Percentiles rank a stretch among this genome's conserved stretches.
Evolutionary conservation across 1,140 invertebrate species (phyloP).

Genomic region (Hylaeus volcanicus): DNA sequence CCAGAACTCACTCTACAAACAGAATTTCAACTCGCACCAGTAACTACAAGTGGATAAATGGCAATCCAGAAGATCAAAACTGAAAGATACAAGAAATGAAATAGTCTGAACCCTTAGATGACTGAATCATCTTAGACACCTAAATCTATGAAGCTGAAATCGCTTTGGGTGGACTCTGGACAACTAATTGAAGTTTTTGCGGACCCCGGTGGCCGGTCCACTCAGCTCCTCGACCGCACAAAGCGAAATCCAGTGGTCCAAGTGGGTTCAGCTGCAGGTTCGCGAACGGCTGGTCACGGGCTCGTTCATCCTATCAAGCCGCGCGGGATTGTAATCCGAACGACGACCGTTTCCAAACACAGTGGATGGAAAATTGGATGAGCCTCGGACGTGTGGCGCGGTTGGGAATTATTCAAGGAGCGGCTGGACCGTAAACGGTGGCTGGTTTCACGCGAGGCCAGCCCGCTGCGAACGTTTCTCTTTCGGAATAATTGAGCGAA

Average conservation of each 20-base stretch:
- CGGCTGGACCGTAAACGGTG: slow-evolving; percentile 14
- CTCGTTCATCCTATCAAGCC: slow-evolving; percentile 27
- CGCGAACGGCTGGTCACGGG: not conserved
- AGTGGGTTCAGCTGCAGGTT: not conserved
- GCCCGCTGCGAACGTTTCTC: not conserved
- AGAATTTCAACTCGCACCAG: too few species aligned
- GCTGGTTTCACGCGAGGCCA: not conserved
- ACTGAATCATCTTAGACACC: too few species aligned
- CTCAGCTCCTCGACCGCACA: not conserved
- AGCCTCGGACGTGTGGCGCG: slow-evolving; percentile 31
- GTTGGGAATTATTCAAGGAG: slow-evolving; percentile 29
- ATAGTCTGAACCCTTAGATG: too few species aligned
- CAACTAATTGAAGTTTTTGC: slow-evolving; percentile 4
- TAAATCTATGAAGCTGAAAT: too few species aligned
- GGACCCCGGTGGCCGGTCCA: too few species aligned
- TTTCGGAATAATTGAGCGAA: slow-evolving; percentile 33
- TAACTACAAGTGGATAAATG: too few species aligned
- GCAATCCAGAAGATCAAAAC: too few species aligned
- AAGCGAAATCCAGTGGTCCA: slow-evolving; percentile 2
- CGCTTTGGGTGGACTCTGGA: not conserved
- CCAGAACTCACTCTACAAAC: too few species aligned
- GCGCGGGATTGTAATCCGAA: slow-evolving; percentile 32
- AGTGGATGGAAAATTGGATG: slow-evolving; percentile 40
- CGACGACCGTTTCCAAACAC: slow-evolving; percentile 32
- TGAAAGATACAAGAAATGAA: too few species aligned